phyloP scores from a whole-genome alignment of 2,888 invertebrate genomes.

The Macrophya annulata region DNA sequence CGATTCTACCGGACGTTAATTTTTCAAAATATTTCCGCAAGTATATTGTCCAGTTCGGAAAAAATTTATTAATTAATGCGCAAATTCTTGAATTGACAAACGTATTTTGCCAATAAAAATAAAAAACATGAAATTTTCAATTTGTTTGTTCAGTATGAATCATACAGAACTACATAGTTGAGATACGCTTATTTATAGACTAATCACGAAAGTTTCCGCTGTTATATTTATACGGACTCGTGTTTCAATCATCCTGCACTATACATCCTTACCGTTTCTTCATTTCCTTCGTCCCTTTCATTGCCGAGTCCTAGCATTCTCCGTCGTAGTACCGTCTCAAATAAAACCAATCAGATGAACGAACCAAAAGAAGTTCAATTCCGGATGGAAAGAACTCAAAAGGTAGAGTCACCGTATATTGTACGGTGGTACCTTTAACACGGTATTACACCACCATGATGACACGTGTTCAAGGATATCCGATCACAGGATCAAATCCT shows the following conservation, averaged over 20 bases:
- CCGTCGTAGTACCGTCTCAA: neutral
- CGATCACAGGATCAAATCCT: neutral
- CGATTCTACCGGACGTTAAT: constrained; percentile 4
- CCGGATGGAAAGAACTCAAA: neutral
- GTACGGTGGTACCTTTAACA: neutral
- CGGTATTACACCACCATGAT: neutral
- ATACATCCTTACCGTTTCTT: neutral
- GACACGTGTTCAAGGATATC: constrained; percentile 8
- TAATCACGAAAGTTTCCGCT: neutral
- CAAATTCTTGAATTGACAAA: neutral
- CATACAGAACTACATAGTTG: neutral
- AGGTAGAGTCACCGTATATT: neutral
- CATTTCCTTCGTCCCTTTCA: neutral
- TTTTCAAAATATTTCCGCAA: neutral
- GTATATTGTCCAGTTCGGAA: neutral
- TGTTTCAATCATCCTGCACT: neutral
- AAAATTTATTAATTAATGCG: neutral
- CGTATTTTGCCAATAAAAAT: too few species aligned
- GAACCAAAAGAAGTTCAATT: constrained; percentile 1
- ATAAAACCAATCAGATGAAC: constrained; percentile 22
- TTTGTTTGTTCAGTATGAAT: neutral
- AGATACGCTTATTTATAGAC: neutral
- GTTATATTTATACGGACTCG: neutral
- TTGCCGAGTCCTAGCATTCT: neutral
- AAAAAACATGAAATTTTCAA: neutral